Evolutionary conservation across 2,888 invertebrate genomes (phyloP), one percentile per base, ranked within the genome.

Genomic region (Andrena bucephala): DNA sequence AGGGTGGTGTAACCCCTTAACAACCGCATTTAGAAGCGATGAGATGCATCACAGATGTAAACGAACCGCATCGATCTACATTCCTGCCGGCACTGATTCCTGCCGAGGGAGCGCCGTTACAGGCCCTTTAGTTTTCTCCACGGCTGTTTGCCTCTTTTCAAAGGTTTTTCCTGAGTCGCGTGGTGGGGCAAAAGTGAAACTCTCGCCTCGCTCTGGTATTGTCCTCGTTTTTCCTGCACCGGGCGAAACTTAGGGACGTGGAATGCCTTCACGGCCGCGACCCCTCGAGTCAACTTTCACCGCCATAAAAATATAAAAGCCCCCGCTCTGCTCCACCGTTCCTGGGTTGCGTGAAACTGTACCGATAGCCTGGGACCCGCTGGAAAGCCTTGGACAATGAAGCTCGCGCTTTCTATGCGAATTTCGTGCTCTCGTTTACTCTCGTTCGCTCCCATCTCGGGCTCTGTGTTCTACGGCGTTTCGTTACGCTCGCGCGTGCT

Each of bases 241-340:
- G 81, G 81, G 87, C 88, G 91, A 92, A 92, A 91, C 90, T 90
- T 87, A 87, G 90, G 90, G 90, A 89, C 89, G 89, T 87, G 88
- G 85, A 85, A 88, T 83, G 83, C 86, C 89, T 87, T 90, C 89
- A 89, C 87, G 89, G 87, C 79, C 85, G 89, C 90, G 92, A 90
- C 91, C 91, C 91, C 91, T 87, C 83, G 86, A 89, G 86, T 85
- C 85, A 90, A 94, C 93, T 94, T 94, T 94, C 93, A 91, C 93
- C 90, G 79, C 92, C 93, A 92, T 93, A 93, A 93, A 94, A 93
- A 94, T 92, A 90, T 91, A 93, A 92, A 91, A 92, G 90, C 89
- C 87, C 89, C 87, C 89, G 83, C 84, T 86, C 84, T 83, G 29
- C n/a, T 24, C 20, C 71, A 29, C 8, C 74, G 83, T 69, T 52